Percentiles rank a stretch among this genome's conserved stretches.
phyloP scores from a whole-genome alignment of 2,113 vertebrate species.

The Dascyllus trimaculatus region DNA sequence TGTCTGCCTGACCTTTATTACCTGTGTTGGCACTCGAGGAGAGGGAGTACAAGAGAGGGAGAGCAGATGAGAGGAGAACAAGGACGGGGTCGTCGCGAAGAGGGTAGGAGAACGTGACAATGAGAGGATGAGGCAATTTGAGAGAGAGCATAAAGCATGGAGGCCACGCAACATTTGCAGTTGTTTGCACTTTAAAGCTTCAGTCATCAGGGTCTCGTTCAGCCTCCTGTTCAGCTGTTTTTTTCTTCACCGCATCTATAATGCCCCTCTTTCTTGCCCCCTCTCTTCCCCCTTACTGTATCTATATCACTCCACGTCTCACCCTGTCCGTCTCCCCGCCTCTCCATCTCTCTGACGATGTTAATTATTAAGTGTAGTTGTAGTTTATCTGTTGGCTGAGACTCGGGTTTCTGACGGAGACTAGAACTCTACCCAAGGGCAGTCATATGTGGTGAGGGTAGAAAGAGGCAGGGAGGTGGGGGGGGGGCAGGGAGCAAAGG shows the following conservation, averaged over 20 bases:
- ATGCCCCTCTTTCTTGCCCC: background rate
- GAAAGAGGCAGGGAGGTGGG: slow-evolving; percentile 18
- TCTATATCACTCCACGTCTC: slow-evolving; percentile 5
- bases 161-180: slow-evolving; percentile 27
- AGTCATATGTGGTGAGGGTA: slow-evolving; percentile 29
- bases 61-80: slow-evolving; percentile 5
- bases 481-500: slow-evolving; percentile 1
- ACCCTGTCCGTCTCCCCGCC: slow-evolving; percentile 3
- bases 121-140: slow-evolving; percentile 50
- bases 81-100: slow-evolving; percentile 2
- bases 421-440: slow-evolving; percentile 57
- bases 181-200: slow-evolving; percentile 59
- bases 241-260: slow-evolving; percentile 11
- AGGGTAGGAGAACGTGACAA: slow-evolving; percentile 21
- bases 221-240: slow-evolving; percentile 8
- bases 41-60: slow-evolving; percentile 24
- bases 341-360: slow-evolving; percentile 30
- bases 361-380: slow-evolving; percentile 66
- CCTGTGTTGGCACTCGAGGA: slow-evolving; percentile 63
- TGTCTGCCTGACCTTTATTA: slow-evolving; percentile 81
- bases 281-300: background rate
- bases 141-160: slow-evolving; percentile 23
- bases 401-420: slow-evolving; percentile 62
- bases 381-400: slow-evolving; percentile 69
- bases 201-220: slow-evolving; percentile 31